Conservation (phyloP, 1,140 invertebrate genomes). For the Vanessa atalanta region DNA sequence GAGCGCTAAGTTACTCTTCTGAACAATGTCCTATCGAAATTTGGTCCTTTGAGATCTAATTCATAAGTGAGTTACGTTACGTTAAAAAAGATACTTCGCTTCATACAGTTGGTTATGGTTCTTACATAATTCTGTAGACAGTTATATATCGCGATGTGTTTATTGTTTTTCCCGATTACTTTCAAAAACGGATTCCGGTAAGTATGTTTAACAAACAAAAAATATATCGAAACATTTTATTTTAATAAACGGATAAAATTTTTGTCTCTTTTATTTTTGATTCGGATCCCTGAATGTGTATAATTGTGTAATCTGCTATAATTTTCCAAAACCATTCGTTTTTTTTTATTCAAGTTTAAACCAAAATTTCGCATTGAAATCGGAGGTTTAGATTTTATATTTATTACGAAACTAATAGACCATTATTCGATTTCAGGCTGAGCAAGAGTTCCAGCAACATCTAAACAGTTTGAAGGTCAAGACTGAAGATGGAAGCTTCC, state of each 20-base stretch:
- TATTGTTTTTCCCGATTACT: not conserved
- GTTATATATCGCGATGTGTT: not conserved
- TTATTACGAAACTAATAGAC: not conserved
- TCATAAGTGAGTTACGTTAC: not conserved
- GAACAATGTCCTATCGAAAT: no score
- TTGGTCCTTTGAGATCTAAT: not conserved
- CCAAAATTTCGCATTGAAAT: not conserved
- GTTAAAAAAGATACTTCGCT: not conserved
- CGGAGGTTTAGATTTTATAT: not conserved
- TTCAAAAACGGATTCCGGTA: constrained; percentile 7
- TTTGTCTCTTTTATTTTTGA: constrained; percentile 31
- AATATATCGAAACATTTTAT: constrained; percentile 21
- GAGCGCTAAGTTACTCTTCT: no score
- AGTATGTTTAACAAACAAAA: constrained; percentile 32
- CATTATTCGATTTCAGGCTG: constrained; percentile 58
- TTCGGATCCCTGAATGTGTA: constrained; percentile 11
- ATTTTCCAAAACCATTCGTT: not conserved
- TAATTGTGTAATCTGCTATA: not conserved
- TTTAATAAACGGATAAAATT: constrained; percentile 26
- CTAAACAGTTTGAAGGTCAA: constrained; percentile 70
- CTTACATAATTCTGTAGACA: not conserved
- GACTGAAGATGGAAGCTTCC: constrained; percentile 60
- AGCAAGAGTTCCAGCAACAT: constrained; percentile 71
- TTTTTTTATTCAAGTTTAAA: not conserved
- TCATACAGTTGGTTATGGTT: not conserved